Evolutionary conservation across 1,140 invertebrate species (phyloP).

Genomic region (Stratiolaelaps scimitus): DNA sequence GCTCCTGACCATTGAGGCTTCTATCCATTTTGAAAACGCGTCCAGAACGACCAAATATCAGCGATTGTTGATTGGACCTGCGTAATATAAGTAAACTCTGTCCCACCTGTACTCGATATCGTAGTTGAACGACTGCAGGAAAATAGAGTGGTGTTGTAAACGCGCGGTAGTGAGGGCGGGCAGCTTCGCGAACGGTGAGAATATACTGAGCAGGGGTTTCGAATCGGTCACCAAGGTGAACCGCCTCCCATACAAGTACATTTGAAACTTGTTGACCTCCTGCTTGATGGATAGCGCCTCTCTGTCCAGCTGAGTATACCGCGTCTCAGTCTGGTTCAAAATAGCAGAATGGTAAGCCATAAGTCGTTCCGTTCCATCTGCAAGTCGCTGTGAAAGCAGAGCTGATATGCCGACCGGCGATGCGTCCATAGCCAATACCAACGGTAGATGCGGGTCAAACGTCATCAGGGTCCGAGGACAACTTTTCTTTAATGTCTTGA

Average conservation of each 20-base stretch:
- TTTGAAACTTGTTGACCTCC: constrained; percentile 46
- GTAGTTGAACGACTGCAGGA: constrained; percentile 39
- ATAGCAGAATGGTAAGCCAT: constrained; percentile 44
- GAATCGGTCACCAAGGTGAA: constrained; percentile 46
- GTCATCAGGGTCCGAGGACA: background rate
- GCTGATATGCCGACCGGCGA: constrained; percentile 43
- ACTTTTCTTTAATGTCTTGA: background rate
- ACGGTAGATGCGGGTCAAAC: background rate
- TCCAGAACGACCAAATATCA: constrained; percentile 37
- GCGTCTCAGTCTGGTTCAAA: constrained; percentile 42
- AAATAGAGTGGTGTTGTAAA: constrained; percentile 41
- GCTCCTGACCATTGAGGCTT: no score
- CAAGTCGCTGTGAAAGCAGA: constrained; percentile 41
- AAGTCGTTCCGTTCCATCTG: constrained; percentile 40
- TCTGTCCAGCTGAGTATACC: constrained; percentile 46
- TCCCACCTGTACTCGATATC: constrained; percentile 38
- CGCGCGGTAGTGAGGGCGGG: constrained; percentile 38
- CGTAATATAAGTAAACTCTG: constrained; percentile 38
- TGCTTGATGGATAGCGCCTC: constrained; percentile 47
- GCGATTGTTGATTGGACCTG: constrained; percentile 36
- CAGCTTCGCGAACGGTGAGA: constrained; percentile 38
- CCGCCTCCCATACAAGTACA: constrained; percentile 43
- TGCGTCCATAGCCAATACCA: constrained; percentile 41
- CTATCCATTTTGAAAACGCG: constrained; percentile 38
- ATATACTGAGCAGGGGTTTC: constrained; percentile 44